Percentiles rank a stretch among this genome's conserved stretches.
Conservation (phyloP, 2,113 vertebrate species). For the Pyxicephalus adspersus region DNA sequence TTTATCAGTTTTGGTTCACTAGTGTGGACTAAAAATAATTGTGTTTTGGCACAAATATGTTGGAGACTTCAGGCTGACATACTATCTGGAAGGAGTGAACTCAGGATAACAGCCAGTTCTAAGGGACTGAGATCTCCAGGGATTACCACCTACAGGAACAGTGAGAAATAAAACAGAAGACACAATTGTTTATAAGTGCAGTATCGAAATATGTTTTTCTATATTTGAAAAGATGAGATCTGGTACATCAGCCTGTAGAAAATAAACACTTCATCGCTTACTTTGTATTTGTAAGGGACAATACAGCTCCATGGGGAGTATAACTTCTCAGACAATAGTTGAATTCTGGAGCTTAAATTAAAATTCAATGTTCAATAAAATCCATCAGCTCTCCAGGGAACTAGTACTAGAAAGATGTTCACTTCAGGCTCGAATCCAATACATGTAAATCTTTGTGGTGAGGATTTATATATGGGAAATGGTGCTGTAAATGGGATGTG, state of each 20-base stretch:
- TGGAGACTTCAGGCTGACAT: no score
- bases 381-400: background rate
- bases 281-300: conserved; percentile 5
- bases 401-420: background rate
- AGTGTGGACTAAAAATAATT: no score
- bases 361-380: conserved; percentile 20
- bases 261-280: background rate
- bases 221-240: background rate
- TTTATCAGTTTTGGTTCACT: no score
- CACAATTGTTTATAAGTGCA: no score
- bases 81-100: no score
- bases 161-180: no score
- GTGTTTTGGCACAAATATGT: no score
- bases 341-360: background rate
- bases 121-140: no score
- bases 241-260: background rate
- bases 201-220: no score
- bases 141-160: no score
- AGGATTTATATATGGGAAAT: background rate
- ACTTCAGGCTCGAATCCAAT: conserved; percentile 1
- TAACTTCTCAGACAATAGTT: background rate
- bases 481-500: background rate
- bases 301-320: background rate
- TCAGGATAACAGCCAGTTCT: no score
- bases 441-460: background rate